phyloP scores from a whole-genome alignment of 2,797 vertebrate species.

The Numenius phaeopus region DNA sequence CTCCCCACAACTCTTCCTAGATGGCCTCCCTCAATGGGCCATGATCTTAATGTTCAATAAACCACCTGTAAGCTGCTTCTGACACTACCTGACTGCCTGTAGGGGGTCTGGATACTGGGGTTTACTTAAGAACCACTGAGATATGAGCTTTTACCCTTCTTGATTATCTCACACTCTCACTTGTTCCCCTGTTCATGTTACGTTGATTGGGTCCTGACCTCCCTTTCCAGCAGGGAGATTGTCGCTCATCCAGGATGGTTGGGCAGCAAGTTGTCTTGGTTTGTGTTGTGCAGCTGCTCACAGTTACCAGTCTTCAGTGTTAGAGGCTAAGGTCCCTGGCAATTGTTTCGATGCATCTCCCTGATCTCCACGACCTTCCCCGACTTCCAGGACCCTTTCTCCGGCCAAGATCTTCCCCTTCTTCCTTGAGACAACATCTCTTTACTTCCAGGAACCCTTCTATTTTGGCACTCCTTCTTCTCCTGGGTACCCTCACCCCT shows the following conservation, averaged over 20 bases:
- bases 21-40: neutral
- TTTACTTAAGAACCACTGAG: neutral
- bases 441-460: neutral
- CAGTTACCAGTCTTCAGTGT: neutral
- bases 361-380: neutral
- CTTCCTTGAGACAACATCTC: neutral
- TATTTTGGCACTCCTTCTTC: neutral
- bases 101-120: neutral
- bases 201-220: neutral
- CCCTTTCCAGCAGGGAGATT: neutral
- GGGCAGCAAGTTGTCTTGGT: neutral
- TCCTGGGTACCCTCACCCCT: neutral
- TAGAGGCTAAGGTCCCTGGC: neutral
- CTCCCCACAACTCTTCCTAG: rapidly evolving
- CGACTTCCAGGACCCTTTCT: neutral
- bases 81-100: neutral
- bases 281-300: neutral
- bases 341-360: neutral
- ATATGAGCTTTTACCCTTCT: neutral
- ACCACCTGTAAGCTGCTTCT: neutral
- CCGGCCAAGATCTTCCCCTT: neutral
- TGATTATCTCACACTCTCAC: neutral
- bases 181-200: rapidly evolving
- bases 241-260: neutral
- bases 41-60: neutral